Base-by-base conservation (phyloP, 2,113 vertebrate species). In the Labeo catla region DNA sequence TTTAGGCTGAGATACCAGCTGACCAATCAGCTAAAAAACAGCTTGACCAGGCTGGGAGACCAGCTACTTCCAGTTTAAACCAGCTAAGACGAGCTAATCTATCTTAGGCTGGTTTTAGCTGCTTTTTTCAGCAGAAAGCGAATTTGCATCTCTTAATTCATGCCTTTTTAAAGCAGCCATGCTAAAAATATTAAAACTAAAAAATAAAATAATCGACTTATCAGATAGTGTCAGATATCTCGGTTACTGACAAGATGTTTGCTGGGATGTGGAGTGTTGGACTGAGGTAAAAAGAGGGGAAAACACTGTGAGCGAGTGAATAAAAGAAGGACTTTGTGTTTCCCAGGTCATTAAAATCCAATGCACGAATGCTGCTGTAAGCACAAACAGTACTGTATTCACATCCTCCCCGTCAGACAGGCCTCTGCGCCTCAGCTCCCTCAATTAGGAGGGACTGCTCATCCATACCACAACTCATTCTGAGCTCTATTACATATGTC, bases 271-370 rank as follows among this genome's bases (percentile, higher is more conserved):
- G 13, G 34, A 49, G 61, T 3, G 28, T 74, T 49, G n/a, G 8
- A 47, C 36, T 50, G 80, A 82, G 49, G 78, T 47, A 52, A 68
- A 49, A 79, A 4, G 28, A 43, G 28, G 70, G 47, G 28, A 54
- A 78, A 78, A 6, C 23, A 9, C 28, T 36, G 50, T 23, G n/a
- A 63, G 28, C 10, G 13, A 61, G 28, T 28, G 8, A 47, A 61
- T 54, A 45, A 74, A 39, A 61, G 45, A 43, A 57, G 82, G 85
- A 76, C 65, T 84, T 83, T 10, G 21, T 84, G 63, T 74, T 87
- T 70, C 63, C 28, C 70, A 52, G 83, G 65, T 89, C 85, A 87
- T 89, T 87, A 89, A 85, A 87, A 81, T 78, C 77, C 70, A 68
- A 65, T 39, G 83, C 76, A 87, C 49, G 59, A 85, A 21, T 85